Percentiles rank a stretch among this genome's conserved stretches.
These are phyloP conservation scores for Eupeodes latifasciatus DNA, from an alignment of 2,888 invertebrate genomes.

Conservation along the genomic window DNA sequence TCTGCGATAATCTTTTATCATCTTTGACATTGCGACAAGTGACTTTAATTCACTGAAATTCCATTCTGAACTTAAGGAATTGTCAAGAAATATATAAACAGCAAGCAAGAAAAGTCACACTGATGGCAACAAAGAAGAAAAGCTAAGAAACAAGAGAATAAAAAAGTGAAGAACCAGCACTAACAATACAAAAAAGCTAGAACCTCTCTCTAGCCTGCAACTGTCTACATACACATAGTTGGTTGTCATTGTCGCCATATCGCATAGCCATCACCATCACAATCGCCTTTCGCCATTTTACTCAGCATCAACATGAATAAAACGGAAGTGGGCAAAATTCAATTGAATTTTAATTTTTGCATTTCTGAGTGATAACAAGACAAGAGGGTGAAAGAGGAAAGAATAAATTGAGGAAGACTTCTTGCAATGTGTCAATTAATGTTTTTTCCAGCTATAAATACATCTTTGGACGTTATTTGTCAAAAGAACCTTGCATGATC, in stretches of 20 bases:
- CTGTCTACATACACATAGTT: background rate
- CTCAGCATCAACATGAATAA: background rate
- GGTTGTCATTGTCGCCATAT: slow-evolving; percentile 65
- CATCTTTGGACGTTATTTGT: slow-evolving; percentile 32
- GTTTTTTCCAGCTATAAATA: slow-evolving; percentile 15
- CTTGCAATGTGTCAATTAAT: slow-evolving; percentile 58
- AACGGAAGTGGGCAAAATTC: slow-evolving; percentile 28
- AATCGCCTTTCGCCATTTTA: background rate
- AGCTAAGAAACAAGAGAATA: background rate
- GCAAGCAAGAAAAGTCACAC: slow-evolving; percentile 47
- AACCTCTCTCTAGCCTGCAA: slow-evolving; percentile 27
- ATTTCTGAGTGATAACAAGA: background rate
- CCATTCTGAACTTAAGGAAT: slow-evolving; percentile 66
- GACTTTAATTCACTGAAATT: slow-evolving; percentile 78
- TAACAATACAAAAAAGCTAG: slow-evolving; percentile 4
- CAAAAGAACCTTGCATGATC: background rate
- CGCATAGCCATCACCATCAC: no score
- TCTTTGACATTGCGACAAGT: slow-evolving; percentile 78
- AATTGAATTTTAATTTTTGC: slow-evolving; percentile 67
- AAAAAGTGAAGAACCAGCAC: slow-evolving; percentile 7
- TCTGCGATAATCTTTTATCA: slow-evolving; percentile 78
- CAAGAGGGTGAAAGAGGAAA: background rate
- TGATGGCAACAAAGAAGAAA: background rate
- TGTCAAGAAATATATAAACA: slow-evolving; percentile 36
- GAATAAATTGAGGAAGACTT: slow-evolving; percentile 31